These are phyloP conservation scores for Apostichopus californicus DNA, from an alignment of 35 echinoderm and acorn worm species.

Conservation along the genomic window DNA sequence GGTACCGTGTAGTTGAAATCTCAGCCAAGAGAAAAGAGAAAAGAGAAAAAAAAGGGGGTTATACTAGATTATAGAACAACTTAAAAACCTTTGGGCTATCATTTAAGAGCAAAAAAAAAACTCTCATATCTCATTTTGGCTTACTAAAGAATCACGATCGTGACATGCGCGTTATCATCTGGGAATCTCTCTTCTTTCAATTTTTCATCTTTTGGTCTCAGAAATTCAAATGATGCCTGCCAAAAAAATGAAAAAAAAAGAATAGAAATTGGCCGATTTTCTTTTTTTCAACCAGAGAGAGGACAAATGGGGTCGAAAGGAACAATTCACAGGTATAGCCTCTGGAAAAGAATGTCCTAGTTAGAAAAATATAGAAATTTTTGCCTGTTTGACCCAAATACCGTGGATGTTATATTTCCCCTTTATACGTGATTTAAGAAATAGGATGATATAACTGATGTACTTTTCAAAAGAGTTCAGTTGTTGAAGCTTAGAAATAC, in stretches of 20 bases:
- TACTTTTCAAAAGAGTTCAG: no score
- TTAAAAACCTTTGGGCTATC: background rate
- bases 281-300: no score
- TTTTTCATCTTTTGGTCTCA: background rate
- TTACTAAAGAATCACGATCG: background rate
- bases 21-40: background rate
- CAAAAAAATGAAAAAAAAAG: background rate
- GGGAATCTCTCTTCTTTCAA: background rate
- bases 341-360: background rate
- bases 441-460: no score
- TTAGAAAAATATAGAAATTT: background rate
- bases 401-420: no score
- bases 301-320: background rate
- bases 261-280: no score
- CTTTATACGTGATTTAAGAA: no score
- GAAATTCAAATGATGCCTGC: background rate
- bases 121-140: background rate
- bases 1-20: background rate
- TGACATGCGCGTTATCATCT: background rate
- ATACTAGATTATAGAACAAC: background rate
- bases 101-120: background rate
- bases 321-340: background rate
- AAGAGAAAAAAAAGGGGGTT: background rate
- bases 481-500: no score
- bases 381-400: background rate